These are phyloP conservation scores for Barypeithes pellucidus DNA, from an alignment of 2,888 invertebrate genomes.

Conservation along the genomic window DNA sequence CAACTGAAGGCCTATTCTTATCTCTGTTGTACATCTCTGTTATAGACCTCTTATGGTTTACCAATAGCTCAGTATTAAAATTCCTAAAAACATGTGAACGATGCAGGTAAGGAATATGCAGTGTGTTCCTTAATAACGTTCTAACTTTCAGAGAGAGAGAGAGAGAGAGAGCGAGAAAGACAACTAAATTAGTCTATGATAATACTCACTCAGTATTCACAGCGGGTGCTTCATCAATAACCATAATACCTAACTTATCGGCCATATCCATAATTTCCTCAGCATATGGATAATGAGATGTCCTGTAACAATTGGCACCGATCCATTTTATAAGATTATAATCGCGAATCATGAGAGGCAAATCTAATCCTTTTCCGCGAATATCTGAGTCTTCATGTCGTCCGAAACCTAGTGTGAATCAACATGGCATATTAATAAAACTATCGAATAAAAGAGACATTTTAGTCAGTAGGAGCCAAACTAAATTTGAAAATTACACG, in stretches of 20 bases:
- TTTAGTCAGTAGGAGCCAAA: too few species aligned
- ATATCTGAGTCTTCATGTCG: slow-evolving; percentile 96
- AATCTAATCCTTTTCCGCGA: too few species aligned
- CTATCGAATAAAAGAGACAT: too few species aligned
- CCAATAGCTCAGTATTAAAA: slow-evolving; percentile 79
- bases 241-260: slow-evolving; percentile 92
- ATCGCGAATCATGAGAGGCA: slow-evolving; percentile 92
- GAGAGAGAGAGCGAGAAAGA: too few species aligned
- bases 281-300: slow-evolving; percentile 98
- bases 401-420: slow-evolving; percentile 89
- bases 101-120: too few species aligned
- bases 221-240: slow-evolving; percentile 95
- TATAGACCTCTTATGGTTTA: slow-evolving; percentile 88
- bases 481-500: too few species aligned
- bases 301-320: slow-evolving; percentile 94
- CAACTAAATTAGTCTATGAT: too few species aligned
- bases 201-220: slow-evolving; percentile 85
- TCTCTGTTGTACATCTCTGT: slow-evolving; percentile 91
- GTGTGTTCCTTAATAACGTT: too few species aligned
- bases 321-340: slow-evolving; percentile 95
- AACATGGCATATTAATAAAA: too few species aligned
- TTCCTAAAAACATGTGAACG: slow-evolving; percentile 62
- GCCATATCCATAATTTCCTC: slow-evolving; percentile 97
- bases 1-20: slow-evolving; percentile 95
- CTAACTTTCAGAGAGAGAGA: too few species aligned